Evolutionary conservation across 2,888 invertebrate genomes (phyloP).

Genomic region (Leptopterna dolabrata): DNA sequence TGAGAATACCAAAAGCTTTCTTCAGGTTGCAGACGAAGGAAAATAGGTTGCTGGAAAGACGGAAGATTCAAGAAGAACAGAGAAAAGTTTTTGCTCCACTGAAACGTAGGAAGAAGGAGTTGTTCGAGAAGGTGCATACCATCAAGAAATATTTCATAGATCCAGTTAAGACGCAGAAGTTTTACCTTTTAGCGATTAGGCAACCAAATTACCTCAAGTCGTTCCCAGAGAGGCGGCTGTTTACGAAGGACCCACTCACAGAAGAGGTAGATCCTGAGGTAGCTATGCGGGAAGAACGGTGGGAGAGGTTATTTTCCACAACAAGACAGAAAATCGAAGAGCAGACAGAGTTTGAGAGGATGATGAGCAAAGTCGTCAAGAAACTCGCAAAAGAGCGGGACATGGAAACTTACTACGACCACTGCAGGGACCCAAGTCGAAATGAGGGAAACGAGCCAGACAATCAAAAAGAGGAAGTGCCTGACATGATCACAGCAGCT

Average conservation of each 20-base stretch:
- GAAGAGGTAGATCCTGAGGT: background rate
- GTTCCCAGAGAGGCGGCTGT: conserved; percentile 22
- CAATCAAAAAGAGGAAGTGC: background rate
- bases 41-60: background rate
- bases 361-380: background rate
- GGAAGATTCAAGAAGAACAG: background rate
- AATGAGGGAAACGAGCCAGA: background rate
- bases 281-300: background rate
- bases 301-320: background rate
- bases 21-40: conserved; percentile 13
- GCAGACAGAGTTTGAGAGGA: conserved; percentile 20
- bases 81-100: background rate
- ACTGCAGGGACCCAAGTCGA: background rate
- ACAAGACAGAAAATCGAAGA: no score
- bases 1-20: conserved; percentile 4
- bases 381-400: background rate
- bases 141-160: conserved; percentile 1
- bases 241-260: background rate
- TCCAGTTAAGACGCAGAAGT: conserved; percentile 9
- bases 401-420: background rate
- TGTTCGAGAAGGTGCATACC: background rate
- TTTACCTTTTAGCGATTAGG: conserved; percentile 13
- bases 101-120: background rate
- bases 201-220: conserved; percentile 16
- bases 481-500: conserved; percentile 36